Evolutionary conservation across 1,140 invertebrate species (phyloP).

Genomic region (Drosophila busckii): DNA sequence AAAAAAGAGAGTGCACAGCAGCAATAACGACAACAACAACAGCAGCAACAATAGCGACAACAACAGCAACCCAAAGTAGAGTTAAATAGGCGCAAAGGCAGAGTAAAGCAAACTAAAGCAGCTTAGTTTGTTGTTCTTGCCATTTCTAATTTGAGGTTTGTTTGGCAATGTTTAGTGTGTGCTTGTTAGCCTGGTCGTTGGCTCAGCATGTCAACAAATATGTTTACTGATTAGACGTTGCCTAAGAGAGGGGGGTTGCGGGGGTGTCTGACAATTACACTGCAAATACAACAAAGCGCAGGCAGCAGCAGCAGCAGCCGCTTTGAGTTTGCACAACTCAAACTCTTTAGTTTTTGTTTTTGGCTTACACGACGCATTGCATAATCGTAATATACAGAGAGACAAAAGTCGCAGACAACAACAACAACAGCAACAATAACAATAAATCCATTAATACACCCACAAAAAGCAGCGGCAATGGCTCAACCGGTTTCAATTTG

Average conservation of each 20-base stretch:
- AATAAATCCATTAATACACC: conserved; percentile 55
- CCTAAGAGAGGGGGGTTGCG: not conserved
- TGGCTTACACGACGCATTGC: conserved; percentile 64
- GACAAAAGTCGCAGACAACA: conserved; percentile 28
- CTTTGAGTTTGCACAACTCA: conserved; percentile 49
- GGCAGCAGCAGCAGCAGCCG: conserved; percentile 29
- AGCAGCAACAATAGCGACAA: conserved; percentile 4
- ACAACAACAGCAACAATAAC: conserved; percentile 34
- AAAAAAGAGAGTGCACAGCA: conserved; percentile 4
- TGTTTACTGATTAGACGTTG: conserved; percentile 49
- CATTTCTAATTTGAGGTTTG: conserved; percentile 2
- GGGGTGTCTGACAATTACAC: conserved; percentile 19
- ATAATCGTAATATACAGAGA: conserved; percentile 41
- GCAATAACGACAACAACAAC: not conserved
- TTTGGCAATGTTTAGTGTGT: not conserved
- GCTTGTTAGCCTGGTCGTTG: conserved; percentile 21
- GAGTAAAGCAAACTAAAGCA: conserved; percentile 15
- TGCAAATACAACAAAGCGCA: conserved; percentile 28
- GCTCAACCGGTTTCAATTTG: conserved; percentile 69
- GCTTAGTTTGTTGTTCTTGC: conserved; percentile 23
- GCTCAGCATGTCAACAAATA: conserved; percentile 54
- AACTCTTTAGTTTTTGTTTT: conserved; percentile 15
- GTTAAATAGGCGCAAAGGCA: conserved; percentile 22
- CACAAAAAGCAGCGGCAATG: conserved; percentile 38
- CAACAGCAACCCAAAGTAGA: no score